These are phyloP conservation scores for Notolabrus celidotus DNA, from an alignment of 2,797 vertebrate genomes.

Conservation along the genomic window DNA sequence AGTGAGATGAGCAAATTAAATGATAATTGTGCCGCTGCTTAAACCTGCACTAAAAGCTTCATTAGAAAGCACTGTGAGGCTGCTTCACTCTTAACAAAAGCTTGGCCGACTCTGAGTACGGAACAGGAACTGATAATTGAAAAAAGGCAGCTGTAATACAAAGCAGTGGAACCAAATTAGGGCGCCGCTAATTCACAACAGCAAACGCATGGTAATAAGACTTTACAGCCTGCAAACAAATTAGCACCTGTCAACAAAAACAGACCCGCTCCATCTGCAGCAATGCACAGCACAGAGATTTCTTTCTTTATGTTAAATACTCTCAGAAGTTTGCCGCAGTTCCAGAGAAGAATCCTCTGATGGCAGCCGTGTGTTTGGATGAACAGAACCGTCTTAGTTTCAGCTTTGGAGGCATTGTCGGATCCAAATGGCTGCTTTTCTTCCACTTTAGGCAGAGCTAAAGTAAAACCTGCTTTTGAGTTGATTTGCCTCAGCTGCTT, in stretches of 20 bases:
- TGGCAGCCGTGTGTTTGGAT: slow-evolving; percentile 22
- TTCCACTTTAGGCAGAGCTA: slow-evolving; percentile 13
- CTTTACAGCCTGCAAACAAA: slow-evolving; percentile 35
- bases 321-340: slow-evolving; percentile 15
- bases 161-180: slow-evolving; percentile 25
- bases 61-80: slow-evolving; percentile 36
- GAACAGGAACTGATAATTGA: slow-evolving; percentile 36
- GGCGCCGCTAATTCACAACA: slow-evolving; percentile 34
- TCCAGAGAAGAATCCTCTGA: slow-evolving; percentile 26
- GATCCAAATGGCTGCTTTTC: slow-evolving; percentile 27
- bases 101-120: slow-evolving; percentile 24
- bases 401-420: slow-evolving; percentile 18
- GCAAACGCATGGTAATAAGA: slow-evolving; percentile 16
- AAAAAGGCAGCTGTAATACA: slow-evolving; percentile 32
- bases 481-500: slow-evolving; percentile 41
- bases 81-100: slow-evolving; percentile 24
- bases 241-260: slow-evolving; percentile 37
- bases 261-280: slow-evolving; percentile 20
- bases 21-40: slow-evolving; percentile 38
- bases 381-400: background rate
- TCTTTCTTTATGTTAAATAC: slow-evolving; percentile 1
- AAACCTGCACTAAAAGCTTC: slow-evolving; percentile 30
- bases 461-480: slow-evolving; percentile 24
- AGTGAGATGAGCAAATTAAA: slow-evolving; percentile 34
- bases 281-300: slow-evolving; percentile 1